phyloP scores from a whole-genome alignment of 2,797 vertebrate genomes.

The Urosaurus nigricauda region DNA sequence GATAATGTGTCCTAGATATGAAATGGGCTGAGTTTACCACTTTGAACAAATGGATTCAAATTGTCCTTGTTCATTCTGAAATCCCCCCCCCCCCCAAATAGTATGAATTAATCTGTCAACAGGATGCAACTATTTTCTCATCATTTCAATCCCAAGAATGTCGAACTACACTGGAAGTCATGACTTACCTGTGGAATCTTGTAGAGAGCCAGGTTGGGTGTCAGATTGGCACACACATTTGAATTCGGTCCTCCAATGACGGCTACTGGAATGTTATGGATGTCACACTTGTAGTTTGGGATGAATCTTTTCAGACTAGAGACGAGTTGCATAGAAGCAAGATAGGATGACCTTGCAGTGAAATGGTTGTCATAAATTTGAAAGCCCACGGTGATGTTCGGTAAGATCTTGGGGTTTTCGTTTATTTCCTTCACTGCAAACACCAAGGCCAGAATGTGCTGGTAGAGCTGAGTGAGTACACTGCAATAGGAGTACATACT shows the following conservation, averaged over 20 bases:
- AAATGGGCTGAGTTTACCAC: too few relatives aligned
- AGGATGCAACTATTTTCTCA: too few relatives aligned
- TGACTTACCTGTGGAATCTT: conserved; percentile 18
- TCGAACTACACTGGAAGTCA: too few relatives aligned
- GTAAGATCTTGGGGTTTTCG: background rate
- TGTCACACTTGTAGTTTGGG: conserved; percentile 21
- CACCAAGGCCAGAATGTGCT: background rate
- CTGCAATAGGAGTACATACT: background rate
- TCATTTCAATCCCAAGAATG: too few relatives aligned
- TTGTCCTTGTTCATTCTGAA: too few relatives aligned
- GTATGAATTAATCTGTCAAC: too few relatives aligned
- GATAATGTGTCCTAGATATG: too few relatives aligned
- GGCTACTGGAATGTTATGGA: too few relatives aligned
- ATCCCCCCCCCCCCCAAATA: too few relatives aligned
- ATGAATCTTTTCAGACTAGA: background rate
- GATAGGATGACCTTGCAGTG: background rate
- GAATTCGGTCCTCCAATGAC: conserved; percentile 21
- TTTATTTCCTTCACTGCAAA: conserved; percentile 2
- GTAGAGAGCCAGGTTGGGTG: background rate
- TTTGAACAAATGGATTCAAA: too few relatives aligned
- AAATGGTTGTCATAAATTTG: conserved; percentile 4
- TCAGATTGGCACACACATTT: background rate
- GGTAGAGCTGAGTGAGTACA: conserved; percentile 14
- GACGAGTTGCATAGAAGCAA: conserved; percentile 7
- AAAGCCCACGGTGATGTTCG: conserved; percentile 6